phyloP scores from a whole-genome alignment of 2,113 vertebrate species.

The Alethe castanea region DNA sequence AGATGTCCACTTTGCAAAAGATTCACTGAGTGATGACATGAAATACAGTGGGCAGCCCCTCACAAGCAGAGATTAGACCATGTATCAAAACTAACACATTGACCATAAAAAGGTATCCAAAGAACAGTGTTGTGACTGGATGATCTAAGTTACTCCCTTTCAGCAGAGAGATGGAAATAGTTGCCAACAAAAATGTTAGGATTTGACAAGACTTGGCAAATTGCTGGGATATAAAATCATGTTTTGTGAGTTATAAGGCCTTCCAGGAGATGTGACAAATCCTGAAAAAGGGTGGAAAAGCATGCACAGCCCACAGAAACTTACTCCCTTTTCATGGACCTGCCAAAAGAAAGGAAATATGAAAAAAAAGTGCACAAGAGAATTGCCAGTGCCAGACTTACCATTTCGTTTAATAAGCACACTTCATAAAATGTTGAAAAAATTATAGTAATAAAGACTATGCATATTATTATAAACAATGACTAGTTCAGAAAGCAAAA shows the following conservation, averaged over 20 bases:
- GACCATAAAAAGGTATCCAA: neutral
- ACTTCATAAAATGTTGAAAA: slow-evolving; percentile 63
- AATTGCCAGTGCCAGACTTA: slow-evolving; percentile 53
- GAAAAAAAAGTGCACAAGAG: slow-evolving; percentile 53
- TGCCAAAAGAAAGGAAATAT: slow-evolving; percentile 67
- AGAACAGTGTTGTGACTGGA: slow-evolving; percentile 6
- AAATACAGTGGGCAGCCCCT: neutral
- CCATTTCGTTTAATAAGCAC: slow-evolving; percentile 65
- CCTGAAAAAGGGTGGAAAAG: slow-evolving; percentile 60
- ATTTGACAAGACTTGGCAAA: slow-evolving; percentile 70
- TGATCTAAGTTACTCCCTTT: slow-evolving; percentile 58
- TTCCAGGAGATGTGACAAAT: slow-evolving; percentile 68
- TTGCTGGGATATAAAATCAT: slow-evolving; percentile 61
- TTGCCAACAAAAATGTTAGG: slow-evolving; percentile 70
- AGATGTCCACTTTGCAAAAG: neutral
- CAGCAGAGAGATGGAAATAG: slow-evolving; percentile 4
- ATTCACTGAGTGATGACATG: slow-evolving; percentile 5
- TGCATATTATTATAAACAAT: slow-evolving; percentile 42
- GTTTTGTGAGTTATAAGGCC: slow-evolving; percentile 63
- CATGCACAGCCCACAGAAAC: slow-evolving; percentile 52
- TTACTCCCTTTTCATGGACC: slow-evolving; percentile 27
- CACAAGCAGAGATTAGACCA: slow-evolving; percentile 7
- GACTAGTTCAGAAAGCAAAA: slow-evolving; percentile 27
- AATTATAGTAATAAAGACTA: slow-evolving; percentile 42
- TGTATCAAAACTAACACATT: slow-evolving; percentile 31